Percentiles rank a stretch among this genome's conserved stretches.
These are phyloP conservation scores for Phalacrocorax aristotelis DNA, from an alignment of 2,113 vertebrate species.

Conservation along the genomic window DNA sequence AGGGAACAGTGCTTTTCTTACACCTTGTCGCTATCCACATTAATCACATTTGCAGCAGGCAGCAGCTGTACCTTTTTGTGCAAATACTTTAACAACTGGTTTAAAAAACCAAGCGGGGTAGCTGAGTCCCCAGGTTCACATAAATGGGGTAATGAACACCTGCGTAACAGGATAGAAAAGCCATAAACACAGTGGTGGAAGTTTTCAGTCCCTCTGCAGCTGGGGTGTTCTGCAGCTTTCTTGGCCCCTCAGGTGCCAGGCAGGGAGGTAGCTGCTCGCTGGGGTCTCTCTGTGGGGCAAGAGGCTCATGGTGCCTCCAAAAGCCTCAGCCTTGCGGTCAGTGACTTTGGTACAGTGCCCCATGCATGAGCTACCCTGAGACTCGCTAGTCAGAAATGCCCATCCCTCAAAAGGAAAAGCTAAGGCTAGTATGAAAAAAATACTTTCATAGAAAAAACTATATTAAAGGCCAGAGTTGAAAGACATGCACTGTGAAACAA, in stretches of 20 bases:
- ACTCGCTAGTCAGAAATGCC: not conserved
- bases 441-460: not conserved
- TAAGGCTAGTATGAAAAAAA: not conserved
- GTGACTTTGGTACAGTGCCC: not conserved
- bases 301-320: not conserved
- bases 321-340: not conserved
- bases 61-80: slow-evolving; percentile 33
- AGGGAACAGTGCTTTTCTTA: slow-evolving; percentile 3
- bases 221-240: not conserved
- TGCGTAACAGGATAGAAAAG: slow-evolving; percentile 1
- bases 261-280: not conserved
- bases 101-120: slow-evolving; percentile 3
- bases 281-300: not conserved
- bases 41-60: slow-evolving; percentile 33
- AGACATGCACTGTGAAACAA: not conserved
- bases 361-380: accelerated
- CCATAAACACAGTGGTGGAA: not conserved
- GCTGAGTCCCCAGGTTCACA: not conserved
- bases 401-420: not conserved
- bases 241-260: not conserved
- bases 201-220: not conserved
- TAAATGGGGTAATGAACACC: not conserved
- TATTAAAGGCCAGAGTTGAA: not conserved
- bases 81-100: slow-evolving; percentile 36
- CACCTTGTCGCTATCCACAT: slow-evolving; percentile 5